Evolutionary conservation across 2,797 vertebrate species (phyloP).

Genomic region (Hybognathus amarus): DNA sequence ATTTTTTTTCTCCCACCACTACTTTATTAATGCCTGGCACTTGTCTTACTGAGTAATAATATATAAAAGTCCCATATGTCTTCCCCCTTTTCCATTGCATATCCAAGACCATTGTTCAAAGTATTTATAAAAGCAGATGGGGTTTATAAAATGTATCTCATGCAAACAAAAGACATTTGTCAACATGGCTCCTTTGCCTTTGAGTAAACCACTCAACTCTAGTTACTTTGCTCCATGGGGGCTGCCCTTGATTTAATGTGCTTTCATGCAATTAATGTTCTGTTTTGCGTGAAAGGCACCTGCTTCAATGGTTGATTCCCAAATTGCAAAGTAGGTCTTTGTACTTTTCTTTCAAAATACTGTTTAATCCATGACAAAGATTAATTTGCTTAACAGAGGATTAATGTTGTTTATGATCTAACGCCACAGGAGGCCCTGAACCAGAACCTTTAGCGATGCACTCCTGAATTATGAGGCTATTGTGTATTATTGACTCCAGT

Average conservation of each 20-base stretch:
- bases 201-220: conserved; percentile 24
- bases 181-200: conserved; percentile 3
- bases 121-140: neutral
- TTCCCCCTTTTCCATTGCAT: neutral
- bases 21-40: neutral
- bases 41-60: neutral
- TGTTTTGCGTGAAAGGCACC: conserved; percentile 36
- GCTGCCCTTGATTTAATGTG: conserved; percentile 33
- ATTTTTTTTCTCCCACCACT: neutral
- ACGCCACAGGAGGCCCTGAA: conserved; percentile 11
- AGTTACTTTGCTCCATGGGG: conserved; percentile 19
- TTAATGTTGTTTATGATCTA: conserved; percentile 46
- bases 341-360: conserved; percentile 28
- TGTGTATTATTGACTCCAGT: neutral
- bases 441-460: conserved; percentile 11
- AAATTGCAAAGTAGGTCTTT: conserved; percentile 12
- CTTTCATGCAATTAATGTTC: conserved; percentile 33
- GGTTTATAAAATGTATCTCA: conserved; percentile 1
- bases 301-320: conserved; percentile 12
- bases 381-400: conserved; percentile 33
- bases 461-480: neutral
- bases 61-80: too few relatives aligned
- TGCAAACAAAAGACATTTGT: conserved; percentile 20
- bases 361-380: conserved; percentile 35
- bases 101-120: neutral